Evolutionary conservation across 1,140 invertebrate species (phyloP).

Genomic region (Cydia pomonella): DNA sequence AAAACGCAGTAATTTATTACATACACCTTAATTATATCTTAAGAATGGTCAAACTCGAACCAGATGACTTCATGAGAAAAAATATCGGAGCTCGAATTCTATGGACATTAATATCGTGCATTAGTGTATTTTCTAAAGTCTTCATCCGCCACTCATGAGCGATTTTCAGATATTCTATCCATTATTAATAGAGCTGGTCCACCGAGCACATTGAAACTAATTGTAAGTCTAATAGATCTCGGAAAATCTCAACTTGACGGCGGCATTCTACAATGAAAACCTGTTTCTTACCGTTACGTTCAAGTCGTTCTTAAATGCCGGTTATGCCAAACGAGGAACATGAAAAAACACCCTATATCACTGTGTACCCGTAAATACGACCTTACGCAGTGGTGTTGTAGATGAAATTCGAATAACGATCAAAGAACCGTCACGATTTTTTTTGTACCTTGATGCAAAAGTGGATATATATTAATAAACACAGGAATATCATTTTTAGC

Average conservation of each 20-base stretch:
- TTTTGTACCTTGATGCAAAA: too few species aligned
- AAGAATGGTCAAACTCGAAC: too few species aligned
- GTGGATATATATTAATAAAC: too few species aligned
- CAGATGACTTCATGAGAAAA: too few species aligned
- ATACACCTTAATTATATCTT: too few species aligned
- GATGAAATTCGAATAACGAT: too few species aligned
- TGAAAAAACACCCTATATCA: background rate
- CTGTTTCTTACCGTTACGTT: constrained; percentile 71
- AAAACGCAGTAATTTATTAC: too few species aligned
- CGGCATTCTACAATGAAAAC: constrained; percentile 62
- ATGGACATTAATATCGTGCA: background rate
- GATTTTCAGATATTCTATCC: background rate
- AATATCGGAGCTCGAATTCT: too few species aligned
- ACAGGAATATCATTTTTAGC: too few species aligned
- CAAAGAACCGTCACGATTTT: too few species aligned
- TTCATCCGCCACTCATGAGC: background rate
- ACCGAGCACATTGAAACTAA: background rate
- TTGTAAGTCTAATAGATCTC: constrained; percentile 45
- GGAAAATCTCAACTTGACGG: constrained; percentile 61
- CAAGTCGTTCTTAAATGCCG: constrained; percentile 70
- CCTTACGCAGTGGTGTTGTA: too few species aligned
- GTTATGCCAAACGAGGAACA: constrained; percentile 54
- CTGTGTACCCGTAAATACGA: background rate
- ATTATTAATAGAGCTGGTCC: constrained; percentile 9
- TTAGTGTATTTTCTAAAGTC: background rate